Evolutionary conservation across 2,888 invertebrate species (phyloP).

Genomic region (Cremastinae sp.): DNA sequence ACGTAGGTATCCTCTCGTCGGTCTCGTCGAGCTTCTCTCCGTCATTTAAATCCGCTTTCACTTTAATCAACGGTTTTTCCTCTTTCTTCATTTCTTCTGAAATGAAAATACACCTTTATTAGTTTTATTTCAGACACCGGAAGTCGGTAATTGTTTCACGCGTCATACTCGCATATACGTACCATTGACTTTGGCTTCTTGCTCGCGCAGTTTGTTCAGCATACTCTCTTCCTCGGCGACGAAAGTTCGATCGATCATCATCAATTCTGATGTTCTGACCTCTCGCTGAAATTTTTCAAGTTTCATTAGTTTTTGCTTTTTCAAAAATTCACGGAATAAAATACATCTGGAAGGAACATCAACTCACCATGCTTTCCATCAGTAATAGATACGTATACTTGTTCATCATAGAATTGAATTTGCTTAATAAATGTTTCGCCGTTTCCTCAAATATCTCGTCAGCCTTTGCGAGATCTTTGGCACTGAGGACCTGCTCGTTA

Average conservation of each 20-base stretch:
- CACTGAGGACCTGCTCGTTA: slow-evolving; percentile 84
- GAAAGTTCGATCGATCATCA: slow-evolving; percentile 89
- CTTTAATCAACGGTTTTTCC: slow-evolving; percentile 76
- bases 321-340: not conserved
- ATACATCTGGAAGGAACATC: not conserved
- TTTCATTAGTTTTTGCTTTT: slow-evolving; percentile 13
- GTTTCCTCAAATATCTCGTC: slow-evolving; percentile 87
- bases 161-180: slow-evolving; percentile 41
- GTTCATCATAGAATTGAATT: slow-evolving; percentile 86
- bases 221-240: slow-evolving; percentile 87
- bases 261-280: slow-evolving; percentile 87
- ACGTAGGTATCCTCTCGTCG: slow-evolving; percentile 67
- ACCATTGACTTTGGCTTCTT: slow-evolving; percentile 79
- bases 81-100: slow-evolving; percentile 77
- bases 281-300: slow-evolving; percentile 82
- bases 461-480: slow-evolving; percentile 85
- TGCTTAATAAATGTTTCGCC: slow-evolving; percentile 85
- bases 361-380: slow-evolving; percentile 89
- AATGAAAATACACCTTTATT: slow-evolving; percentile 38
- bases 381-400: slow-evolving; percentile 88
- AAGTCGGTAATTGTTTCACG: slow-evolving; percentile 6
- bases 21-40: not conserved
- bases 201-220: slow-evolving; percentile 83
- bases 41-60: slow-evolving; percentile 74
- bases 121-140: not conserved